Percentiles rank a stretch among this genome's conserved stretches.
Conservation (phyloP, 2,113 vertebrate genomes). For the Columbina picui region DNA sequence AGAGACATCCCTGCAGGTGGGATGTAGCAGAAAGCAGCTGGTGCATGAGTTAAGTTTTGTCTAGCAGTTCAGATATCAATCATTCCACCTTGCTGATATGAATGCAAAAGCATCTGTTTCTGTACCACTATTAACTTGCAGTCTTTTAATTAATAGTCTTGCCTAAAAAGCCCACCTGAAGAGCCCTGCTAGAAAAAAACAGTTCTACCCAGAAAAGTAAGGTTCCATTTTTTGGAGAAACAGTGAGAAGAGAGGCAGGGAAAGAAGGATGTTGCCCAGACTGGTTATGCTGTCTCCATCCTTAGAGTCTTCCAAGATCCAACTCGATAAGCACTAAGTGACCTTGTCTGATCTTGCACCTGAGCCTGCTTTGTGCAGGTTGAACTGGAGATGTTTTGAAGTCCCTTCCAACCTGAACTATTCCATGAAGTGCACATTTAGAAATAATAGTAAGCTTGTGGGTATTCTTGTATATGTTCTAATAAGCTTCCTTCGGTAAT, state of each 20-base stretch:
- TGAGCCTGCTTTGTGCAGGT: background rate
- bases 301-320: background rate
- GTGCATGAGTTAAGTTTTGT: background rate
- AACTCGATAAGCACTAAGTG: background rate
- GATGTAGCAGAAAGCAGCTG: background rate
- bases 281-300: background rate
- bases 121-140: background rate
- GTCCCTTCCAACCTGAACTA: background rate
- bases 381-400: background rate
- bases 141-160: background rate
- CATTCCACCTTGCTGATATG: background rate
- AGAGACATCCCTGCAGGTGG: background rate
- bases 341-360: background rate
- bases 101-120: background rate
- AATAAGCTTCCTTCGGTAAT: background rate
- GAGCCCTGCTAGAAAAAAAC: background rate
- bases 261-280: background rate
- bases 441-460: background rate
- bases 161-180: background rate
- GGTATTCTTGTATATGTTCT: background rate
- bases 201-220: background rate
- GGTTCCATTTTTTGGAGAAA: background rate
- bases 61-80: background rate
- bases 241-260: background rate
- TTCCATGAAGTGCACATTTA: background rate